phyloP scores from a whole-genome alignment of 2,888 invertebrate genomes.

The Kryphioiulus occultus region DNA sequence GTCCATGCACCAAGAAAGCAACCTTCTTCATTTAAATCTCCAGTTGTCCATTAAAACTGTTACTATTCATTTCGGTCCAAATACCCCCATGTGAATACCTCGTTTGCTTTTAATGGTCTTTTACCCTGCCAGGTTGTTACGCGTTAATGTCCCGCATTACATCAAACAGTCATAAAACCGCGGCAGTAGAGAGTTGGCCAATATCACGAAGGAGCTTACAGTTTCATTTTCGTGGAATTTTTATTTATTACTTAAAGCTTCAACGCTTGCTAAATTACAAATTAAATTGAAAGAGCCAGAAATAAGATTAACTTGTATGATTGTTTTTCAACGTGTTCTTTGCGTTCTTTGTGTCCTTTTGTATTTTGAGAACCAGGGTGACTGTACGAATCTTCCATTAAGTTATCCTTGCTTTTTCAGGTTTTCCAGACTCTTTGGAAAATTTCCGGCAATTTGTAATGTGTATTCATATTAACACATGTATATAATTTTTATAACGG shows the following conservation, averaged over 20 bases:
- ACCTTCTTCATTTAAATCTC: not conserved
- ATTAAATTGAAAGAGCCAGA: too few species aligned
- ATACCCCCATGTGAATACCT: constrained; percentile 2
- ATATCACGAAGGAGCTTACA: not conserved
- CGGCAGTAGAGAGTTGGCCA: not conserved
- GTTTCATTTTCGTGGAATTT: not conserved
- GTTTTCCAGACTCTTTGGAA: too few species aligned
- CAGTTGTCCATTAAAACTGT: not conserved
- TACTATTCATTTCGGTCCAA: not conserved
- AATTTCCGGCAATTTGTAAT: too few species aligned
- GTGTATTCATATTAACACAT: too few species aligned
- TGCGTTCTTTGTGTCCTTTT: too few species aligned
- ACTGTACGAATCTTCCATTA: too few species aligned
- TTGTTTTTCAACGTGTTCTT: too few species aligned
- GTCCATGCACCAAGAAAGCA: not conserved
- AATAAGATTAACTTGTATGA: too few species aligned
- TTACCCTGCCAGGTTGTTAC: not conserved
- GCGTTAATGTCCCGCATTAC: not conserved
- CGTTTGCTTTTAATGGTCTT: not conserved
- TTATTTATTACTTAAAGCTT: not conserved
- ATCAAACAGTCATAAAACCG: not conserved
- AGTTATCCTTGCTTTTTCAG: too few species aligned
- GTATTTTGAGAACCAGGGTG: too few species aligned
- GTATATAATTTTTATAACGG: too few species aligned
- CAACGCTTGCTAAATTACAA: too few species aligned